Conservation (phyloP, 1,140 invertebrate species). For the Hypothenemus hampei region DNA sequence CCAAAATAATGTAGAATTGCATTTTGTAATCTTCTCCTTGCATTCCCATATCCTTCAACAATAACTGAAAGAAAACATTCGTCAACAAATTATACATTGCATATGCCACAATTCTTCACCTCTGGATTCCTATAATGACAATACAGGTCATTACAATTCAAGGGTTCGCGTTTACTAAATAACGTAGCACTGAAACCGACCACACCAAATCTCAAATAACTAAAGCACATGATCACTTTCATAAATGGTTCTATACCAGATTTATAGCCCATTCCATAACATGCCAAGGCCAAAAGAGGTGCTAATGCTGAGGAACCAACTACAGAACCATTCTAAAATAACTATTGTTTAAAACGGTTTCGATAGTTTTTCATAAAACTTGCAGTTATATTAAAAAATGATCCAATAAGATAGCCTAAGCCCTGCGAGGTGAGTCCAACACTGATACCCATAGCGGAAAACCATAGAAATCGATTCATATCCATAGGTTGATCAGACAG, state of each 20-base stretch:
- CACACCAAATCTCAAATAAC: constrained; percentile 54
- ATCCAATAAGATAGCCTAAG: constrained; percentile 47
- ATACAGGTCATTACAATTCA: constrained; percentile 54
- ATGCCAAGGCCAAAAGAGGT: constrained; percentile 43
- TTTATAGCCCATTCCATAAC: constrained; percentile 48
- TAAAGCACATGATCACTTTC: constrained; percentile 52
- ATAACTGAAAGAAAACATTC: constrained; percentile 9
- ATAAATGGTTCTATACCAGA: constrained; percentile 48
- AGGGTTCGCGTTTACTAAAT: constrained; percentile 46
- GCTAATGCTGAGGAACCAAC: constrained; percentile 43
- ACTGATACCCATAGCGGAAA: constrained; percentile 35
- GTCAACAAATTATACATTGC: not conserved
- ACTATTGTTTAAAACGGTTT: not conserved
- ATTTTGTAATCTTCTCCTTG: constrained; percentile 4
- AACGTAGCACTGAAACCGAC: constrained; percentile 52
- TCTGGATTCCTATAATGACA: constrained; percentile 49
- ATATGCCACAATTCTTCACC: constrained; percentile 3
- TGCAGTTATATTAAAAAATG: constrained; percentile 44
- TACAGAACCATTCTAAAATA: constrained; percentile 45
- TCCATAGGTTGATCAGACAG: constrained; percentile 46
- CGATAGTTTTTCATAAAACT: constrained; percentile 19
- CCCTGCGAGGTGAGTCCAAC: constrained; percentile 45
- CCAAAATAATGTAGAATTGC: constrained; percentile 25
- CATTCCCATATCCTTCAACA: constrained; percentile 38
- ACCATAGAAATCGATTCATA: constrained; percentile 40